Percentiles rank a stretch among this genome's conserved stretches.
These are phyloP conservation scores for Yponomeuta sedellus DNA, from an alignment of 2,888 invertebrate genomes.

Conservation along the genomic window DNA sequence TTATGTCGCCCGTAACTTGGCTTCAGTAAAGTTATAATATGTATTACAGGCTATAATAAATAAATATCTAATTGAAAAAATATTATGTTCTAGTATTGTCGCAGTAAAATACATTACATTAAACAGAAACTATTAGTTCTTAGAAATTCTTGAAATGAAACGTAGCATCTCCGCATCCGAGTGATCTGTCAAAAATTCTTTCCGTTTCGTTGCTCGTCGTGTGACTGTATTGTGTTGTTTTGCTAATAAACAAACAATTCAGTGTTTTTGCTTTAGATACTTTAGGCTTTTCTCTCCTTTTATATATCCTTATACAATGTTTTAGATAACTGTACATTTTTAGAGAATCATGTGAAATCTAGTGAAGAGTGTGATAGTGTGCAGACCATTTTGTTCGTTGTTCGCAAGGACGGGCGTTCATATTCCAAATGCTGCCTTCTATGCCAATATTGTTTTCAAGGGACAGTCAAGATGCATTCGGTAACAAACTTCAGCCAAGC, in stretches of 20 bases:
- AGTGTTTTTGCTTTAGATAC: slow-evolving; percentile 32
- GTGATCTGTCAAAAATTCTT: slow-evolving; percentile 60
- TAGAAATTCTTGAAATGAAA: slow-evolving; percentile 40
- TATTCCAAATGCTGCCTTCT: slow-evolving; percentile 70
- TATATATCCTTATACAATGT: slow-evolving; percentile 28
- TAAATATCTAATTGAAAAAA: not conserved
- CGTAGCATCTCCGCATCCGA: slow-evolving; percentile 45
- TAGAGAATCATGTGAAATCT: slow-evolving; percentile 12
- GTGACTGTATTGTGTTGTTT: slow-evolving; percentile 39
- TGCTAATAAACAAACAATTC: slow-evolving; percentile 43
- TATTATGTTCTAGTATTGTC: not conserved
- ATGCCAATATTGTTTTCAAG: slow-evolving; percentile 68
- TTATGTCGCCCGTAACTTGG: not conserved
- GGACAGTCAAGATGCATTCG: slow-evolving; percentile 70
- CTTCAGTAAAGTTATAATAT: not conserved
- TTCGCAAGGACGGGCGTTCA: slow-evolving; percentile 33
- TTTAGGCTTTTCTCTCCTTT: slow-evolving; percentile 35
- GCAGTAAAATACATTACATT: not conserved
- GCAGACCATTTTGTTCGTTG: slow-evolving; percentile 9
- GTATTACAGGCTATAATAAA: not conserved
- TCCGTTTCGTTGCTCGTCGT: slow-evolving; percentile 27
- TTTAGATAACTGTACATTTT: slow-evolving; percentile 18
- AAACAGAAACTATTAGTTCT: not conserved
- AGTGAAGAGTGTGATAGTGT: not conserved
- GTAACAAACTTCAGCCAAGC: slow-evolving; percentile 63